Evolutionary conservation across 1,140 invertebrate species (phyloP).

Genomic region (Belonocnema kinseyi): DNA sequence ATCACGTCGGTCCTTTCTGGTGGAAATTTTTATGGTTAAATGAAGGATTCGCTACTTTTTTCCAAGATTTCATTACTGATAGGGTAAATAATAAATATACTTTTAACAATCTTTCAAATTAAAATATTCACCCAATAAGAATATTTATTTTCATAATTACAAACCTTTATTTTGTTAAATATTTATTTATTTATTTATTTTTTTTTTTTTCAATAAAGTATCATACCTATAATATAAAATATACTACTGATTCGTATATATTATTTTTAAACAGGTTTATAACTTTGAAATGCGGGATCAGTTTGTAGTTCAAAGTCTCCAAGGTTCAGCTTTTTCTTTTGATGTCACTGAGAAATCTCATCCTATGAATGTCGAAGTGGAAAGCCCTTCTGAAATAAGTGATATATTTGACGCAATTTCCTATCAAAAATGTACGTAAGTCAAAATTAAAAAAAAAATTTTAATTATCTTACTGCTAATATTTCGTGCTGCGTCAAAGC

Average conservation of each 20-base stretch:
- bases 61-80: slow-evolving; percentile 64
- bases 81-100: slow-evolving; percentile 53
- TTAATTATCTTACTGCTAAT: neutral
- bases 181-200: neutral
- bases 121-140: too few species aligned
- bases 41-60: slow-evolving; percentile 82
- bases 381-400: slow-evolving; percentile 76
- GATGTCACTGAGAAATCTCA: slow-evolving; percentile 57
- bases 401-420: slow-evolving; percentile 83
- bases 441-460: neutral
- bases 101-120: too few species aligned
- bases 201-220: too few species aligned
- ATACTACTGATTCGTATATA: neutral
- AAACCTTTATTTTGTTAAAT: neutral
- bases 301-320: slow-evolving; percentile 69
- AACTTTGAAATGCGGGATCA: slow-evolving; percentile 76
- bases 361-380: slow-evolving; percentile 60
- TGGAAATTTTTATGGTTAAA: slow-evolving; percentile 84
- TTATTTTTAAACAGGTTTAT: slow-evolving; percentile 58
- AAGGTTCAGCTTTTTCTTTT: slow-evolving; percentile 47
- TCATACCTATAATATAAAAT: too few species aligned
- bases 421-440: slow-evolving; percentile 78
- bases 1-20: slow-evolving; percentile 80
- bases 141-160: neutral
- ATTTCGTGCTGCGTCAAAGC: neutral